Evolutionary conservation across 2,888 invertebrate species (phyloP), one percentile per base, ranked within the genome.

Genomic region (Lypha dubia): DNA sequence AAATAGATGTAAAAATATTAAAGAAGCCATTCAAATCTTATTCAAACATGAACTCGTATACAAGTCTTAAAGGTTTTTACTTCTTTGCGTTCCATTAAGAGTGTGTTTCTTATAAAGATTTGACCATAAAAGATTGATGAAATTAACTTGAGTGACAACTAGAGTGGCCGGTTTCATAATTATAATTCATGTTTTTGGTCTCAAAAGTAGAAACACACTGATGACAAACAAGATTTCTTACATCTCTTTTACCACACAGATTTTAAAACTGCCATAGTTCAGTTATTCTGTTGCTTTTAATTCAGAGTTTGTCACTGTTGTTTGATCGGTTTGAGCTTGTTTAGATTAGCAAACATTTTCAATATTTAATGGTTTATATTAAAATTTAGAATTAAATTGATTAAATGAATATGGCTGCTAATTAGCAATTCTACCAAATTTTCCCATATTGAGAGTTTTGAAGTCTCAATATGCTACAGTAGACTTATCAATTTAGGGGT

Each of bases 231-330:
- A 68, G 11, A 32, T 60, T 76, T 28, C 32, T 53, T 53, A 41
- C 41, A 53, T 22, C 8, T 17, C n/a, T 20, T 63, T 53, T 65
- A 28, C 9, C 46, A 41, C 53, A 32, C n/a, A n/a, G 11, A 41
- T 41, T 44, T 68, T 28, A 38, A 60, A 77, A 67, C 77, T 82
- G 71, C 67, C 82, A 76, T 67, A 77, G 82, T 71, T 73, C 76
- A 77, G 82, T 71, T 76, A 6, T 35, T 65, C 41, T 38, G 51
- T 60, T 60, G 9, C 15, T 56, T 17, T 20, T 28, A 22, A 3
- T 62, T n/a, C 11, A 24, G 38, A 11, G 4, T 68, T 62, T 24
- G 74, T 51, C 35, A 73, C 51, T 22, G 58, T 38, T 51, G 46
- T 46, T 51, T 53, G 62, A 73, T 73, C 68, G 44, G 32, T 62